phyloP scores from a whole-genome alignment of 2,888 invertebrate species.

The Danaus chrysippus region DNA sequence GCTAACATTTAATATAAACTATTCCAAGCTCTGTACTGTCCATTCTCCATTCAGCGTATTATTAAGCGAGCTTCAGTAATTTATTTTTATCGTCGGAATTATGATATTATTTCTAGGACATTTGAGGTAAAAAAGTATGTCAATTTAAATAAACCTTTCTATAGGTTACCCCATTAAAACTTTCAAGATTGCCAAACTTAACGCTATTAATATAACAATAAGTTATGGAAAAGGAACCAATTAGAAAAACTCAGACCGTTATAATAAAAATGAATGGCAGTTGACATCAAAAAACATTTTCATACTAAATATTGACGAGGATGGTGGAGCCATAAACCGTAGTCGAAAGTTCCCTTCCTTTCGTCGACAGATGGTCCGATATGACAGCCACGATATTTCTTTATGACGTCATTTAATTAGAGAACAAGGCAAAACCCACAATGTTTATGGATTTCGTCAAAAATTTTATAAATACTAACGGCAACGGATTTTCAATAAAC shows the following conservation, averaged over 20 bases:
- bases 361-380: constrained; percentile 66
- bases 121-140: neutral
- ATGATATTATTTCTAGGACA: neutral
- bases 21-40: constrained; percentile 3
- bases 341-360: constrained; percentile 62
- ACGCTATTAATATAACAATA: too few species aligned
- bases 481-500: constrained; percentile 12
- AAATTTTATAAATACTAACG: constrained; percentile 44
- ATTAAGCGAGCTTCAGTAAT: neutral
- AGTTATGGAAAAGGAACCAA: too few species aligned
- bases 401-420: constrained; percentile 71
- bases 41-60: constrained; percentile 1
- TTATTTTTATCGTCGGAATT: neutral
- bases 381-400: constrained; percentile 62
- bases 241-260: too few species aligned
- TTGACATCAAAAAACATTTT: constrained; percentile 55
- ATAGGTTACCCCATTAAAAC: too few species aligned
- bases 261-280: neutral
- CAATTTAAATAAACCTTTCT: neutral
- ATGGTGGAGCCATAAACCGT: constrained; percentile 60
- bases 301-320: constrained; percentile 57
- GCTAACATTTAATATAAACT: constrained; percentile 27
- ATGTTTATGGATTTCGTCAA: constrained; percentile 44
- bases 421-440: constrained; percentile 52
- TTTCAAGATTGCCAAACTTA: too few species aligned